Evolutionary conservation across 1,140 invertebrate species (phyloP).

Genomic region (Drosophila ogumai): DNA sequence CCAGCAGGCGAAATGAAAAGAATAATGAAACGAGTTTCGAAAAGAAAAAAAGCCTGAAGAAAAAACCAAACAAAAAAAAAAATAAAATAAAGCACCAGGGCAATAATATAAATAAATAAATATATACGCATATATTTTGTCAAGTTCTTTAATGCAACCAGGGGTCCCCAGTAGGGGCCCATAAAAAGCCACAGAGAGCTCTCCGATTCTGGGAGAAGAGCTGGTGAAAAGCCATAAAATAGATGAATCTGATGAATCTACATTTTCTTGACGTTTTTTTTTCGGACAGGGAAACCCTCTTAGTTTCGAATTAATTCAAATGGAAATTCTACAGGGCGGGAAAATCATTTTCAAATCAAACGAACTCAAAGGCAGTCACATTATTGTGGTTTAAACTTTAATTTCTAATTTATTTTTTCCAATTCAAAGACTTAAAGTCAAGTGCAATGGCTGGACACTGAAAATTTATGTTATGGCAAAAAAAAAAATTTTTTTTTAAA

Average conservation of each 20-base stretch:
- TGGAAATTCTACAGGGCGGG: constrained; percentile 15
- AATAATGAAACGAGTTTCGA: constrained; percentile 29
- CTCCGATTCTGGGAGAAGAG: constrained; percentile 6
- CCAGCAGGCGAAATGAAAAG: constrained; percentile 44
- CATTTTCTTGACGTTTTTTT: constrained; percentile 14
- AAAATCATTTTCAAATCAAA: constrained; percentile 10
- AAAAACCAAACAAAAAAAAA: constrained; percentile 13
- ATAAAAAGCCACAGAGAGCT: constrained; percentile 10
- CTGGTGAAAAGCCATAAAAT: constrained; percentile 21
- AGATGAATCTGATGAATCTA: constrained; percentile 50
- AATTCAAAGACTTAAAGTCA: constrained; percentile 8
- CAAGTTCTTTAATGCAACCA: constrained; percentile 28
- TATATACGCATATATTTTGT: constrained; percentile 23
- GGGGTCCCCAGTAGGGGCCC: background rate
- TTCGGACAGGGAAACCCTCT: constrained; percentile 44
- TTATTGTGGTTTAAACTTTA: background rate
- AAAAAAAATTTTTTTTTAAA: no score
- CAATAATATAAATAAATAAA: constrained; percentile 40
- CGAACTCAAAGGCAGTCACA: constrained; percentile 5
- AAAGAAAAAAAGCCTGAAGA: constrained; percentile 7
- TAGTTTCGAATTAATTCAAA: constrained; percentile 28
- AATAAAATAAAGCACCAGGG: constrained; percentile 14
- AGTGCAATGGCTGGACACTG: background rate
- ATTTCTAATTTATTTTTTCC: no score
- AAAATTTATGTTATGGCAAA: constrained; percentile 28